Percentiles rank a stretch among this genome's conserved stretches.
Conservation (phyloP, 2,888 invertebrate genomes). For the Oscheius sp. region DNA sequence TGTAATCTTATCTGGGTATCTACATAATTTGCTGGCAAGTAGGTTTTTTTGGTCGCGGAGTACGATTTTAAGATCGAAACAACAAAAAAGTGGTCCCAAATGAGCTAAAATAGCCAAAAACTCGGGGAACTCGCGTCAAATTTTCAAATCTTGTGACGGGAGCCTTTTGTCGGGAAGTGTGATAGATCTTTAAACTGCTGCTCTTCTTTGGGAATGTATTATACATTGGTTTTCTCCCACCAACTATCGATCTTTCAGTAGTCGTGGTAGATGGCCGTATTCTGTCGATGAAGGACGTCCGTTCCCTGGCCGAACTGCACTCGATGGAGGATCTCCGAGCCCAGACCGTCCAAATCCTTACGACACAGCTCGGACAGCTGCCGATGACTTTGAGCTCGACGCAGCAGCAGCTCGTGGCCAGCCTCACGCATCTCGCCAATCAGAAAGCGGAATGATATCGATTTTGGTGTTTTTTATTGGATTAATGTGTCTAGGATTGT, state of each 20-base stretch:
- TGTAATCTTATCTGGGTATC: no score
- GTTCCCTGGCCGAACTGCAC: constrained; percentile 52
- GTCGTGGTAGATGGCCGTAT: constrained; percentile 60
- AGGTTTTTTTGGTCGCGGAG: no score
- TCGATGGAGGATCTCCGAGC: constrained; percentile 61
- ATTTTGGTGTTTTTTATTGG: background rate
- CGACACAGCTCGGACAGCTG: constrained; percentile 48
- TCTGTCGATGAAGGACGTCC: constrained; percentile 57
- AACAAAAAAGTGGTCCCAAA: no score
- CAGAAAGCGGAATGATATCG: background rate
- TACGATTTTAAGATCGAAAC: no score
- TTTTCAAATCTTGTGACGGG: no score
- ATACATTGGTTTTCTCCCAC: background rate
- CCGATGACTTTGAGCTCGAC: constrained; percentile 44
- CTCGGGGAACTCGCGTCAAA: no score
- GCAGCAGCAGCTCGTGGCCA: constrained; percentile 38
- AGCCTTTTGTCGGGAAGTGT: no score
- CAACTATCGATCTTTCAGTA: constrained; percentile 43
- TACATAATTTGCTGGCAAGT: no score
- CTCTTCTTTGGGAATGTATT: background rate
- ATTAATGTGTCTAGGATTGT: background rate
- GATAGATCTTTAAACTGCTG: no score
- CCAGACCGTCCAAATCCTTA: constrained; percentile 51
- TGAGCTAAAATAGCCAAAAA: no score
- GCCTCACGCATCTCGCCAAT: constrained; percentile 27